These are phyloP conservation scores for Telmatochromis bifrenatus DNA, from an alignment of 2,113 vertebrate genomes.

Conservation along the genomic window DNA sequence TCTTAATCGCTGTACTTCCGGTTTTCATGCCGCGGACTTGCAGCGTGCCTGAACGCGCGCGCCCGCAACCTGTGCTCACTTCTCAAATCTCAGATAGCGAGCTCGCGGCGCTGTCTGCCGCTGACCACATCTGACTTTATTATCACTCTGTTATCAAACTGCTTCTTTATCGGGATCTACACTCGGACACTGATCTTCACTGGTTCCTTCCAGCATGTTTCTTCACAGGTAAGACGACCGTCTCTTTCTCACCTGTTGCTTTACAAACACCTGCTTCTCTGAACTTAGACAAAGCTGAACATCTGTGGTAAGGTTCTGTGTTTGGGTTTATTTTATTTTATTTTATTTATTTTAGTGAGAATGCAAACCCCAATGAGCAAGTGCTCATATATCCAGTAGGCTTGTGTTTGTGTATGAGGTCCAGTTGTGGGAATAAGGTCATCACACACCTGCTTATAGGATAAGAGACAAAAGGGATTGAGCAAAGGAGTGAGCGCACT, in stretches of 20 bases:
- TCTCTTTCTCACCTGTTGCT: background rate
- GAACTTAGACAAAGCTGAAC: background rate
- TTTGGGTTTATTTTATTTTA: fast-evolving
- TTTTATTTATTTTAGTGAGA: background rate
- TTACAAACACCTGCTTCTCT: background rate
- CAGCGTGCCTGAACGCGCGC: background rate
- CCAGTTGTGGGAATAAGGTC: background rate
- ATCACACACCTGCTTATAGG: slow-evolving; percentile 12
- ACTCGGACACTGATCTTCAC: background rate
- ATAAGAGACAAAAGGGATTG: background rate
- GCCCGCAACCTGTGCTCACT: background rate
- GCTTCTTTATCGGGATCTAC: background rate
- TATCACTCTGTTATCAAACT: background rate
- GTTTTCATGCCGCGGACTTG: background rate
- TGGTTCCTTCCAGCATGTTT: background rate
- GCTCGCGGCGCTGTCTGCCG: background rate
- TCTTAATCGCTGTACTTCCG: background rate
- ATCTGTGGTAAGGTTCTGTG: background rate
- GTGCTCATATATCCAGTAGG: background rate
- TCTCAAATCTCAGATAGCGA: background rate
- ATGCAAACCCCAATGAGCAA: background rate
- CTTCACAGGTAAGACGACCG: slow-evolving; percentile 4
- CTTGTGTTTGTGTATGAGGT: background rate
- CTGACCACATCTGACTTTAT: background rate
- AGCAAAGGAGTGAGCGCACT: background rate